Evolutionary conservation across 1,140 invertebrate species (phyloP).

Genomic region (Batillaria attramentaria): DNA sequence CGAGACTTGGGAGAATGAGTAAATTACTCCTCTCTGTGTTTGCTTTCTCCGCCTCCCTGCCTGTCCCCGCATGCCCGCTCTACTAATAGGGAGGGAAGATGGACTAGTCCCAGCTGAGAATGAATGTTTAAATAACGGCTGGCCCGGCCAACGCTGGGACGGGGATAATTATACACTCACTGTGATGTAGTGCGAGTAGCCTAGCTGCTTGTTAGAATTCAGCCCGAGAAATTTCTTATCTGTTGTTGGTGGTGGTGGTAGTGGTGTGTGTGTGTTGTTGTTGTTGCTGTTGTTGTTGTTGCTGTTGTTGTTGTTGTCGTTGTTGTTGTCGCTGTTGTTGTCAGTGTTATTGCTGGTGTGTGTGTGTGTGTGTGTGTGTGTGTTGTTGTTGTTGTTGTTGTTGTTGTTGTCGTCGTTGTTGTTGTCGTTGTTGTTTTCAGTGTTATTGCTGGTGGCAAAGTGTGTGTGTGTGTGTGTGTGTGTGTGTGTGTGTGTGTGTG

Average conservation of each 20-base stretch:
- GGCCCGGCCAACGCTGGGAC: too few species aligned
- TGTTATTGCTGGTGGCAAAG: not conserved
- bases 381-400: not conserved
- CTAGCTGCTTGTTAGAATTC: not conserved
- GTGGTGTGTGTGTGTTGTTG: not conserved
- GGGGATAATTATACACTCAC: not conserved
- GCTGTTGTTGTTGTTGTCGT: not conserved
- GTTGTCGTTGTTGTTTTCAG: not conserved
- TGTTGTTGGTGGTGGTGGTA: not conserved
- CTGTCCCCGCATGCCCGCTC: too few species aligned
- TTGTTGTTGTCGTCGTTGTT: not conserved
- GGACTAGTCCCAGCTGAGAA: not conserved
- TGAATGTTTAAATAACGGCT: not conserved
- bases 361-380: not conserved
- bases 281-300: slow-evolving; percentile 1
- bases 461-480: not conserved
- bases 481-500: not conserved
- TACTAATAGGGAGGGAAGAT: too few species aligned
- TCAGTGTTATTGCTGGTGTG: not conserved
- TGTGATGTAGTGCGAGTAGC: not conserved
- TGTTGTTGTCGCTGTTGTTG: not conserved
- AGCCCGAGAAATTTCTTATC: not conserved
- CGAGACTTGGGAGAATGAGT: too few species aligned
- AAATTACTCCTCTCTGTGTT: too few species aligned
- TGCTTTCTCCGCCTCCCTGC: too few species aligned